Percentiles rank a stretch among this genome's conserved stretches.
These are phyloP conservation scores for Salpingus planirostris DNA, from an alignment of 2,888 invertebrate species.

Conservation along the genomic window DNA sequence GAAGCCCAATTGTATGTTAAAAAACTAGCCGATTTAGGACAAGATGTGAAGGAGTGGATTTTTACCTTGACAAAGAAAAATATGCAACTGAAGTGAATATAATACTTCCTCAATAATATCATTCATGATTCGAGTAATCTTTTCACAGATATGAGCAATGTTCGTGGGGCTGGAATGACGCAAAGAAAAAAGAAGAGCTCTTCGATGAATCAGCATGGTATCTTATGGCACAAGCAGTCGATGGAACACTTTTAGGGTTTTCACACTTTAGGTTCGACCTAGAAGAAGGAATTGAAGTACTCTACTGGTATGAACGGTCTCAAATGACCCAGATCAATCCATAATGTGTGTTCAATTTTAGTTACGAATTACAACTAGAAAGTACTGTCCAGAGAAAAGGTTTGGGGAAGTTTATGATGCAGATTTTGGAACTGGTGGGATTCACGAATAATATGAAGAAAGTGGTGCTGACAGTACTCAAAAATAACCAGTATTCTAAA, in stretches of 20 bases:
- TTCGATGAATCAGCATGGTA: conserved; percentile 66
- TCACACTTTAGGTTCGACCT: conserved; percentile 78
- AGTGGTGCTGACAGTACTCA: conserved; percentile 75
- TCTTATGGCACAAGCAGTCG: conserved; percentile 51
- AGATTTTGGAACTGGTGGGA: conserved; percentile 67
- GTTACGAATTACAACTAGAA: conserved; percentile 84
- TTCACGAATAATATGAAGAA: conserved; percentile 65
- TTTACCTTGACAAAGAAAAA: conserved; percentile 68
- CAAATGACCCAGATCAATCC: too few species aligned
- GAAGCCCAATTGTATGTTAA: conserved; percentile 53
- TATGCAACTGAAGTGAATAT: conserved; percentile 70
- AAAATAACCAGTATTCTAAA: conserved; percentile 62
- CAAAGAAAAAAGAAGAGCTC: conserved; percentile 65
- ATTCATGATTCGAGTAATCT: conserved; percentile 4
- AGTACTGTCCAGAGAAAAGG: conserved; percentile 63
- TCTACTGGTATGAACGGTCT: conserved; percentile 60
- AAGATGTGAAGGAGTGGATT: conserved; percentile 55
- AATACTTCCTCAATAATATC: conserved; percentile 11
- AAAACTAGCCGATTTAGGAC: conserved; percentile 49
- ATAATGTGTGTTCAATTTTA: too few species aligned
- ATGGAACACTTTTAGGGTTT: conserved; percentile 55
- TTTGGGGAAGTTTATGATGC: conserved; percentile 74
- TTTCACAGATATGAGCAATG: conserved; percentile 61
- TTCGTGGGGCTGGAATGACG: conserved; percentile 72
- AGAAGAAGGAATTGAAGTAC: conserved; percentile 65